phyloP scores from a whole-genome alignment of 1,140 invertebrate genomes.

The Formica selysi region DNA sequence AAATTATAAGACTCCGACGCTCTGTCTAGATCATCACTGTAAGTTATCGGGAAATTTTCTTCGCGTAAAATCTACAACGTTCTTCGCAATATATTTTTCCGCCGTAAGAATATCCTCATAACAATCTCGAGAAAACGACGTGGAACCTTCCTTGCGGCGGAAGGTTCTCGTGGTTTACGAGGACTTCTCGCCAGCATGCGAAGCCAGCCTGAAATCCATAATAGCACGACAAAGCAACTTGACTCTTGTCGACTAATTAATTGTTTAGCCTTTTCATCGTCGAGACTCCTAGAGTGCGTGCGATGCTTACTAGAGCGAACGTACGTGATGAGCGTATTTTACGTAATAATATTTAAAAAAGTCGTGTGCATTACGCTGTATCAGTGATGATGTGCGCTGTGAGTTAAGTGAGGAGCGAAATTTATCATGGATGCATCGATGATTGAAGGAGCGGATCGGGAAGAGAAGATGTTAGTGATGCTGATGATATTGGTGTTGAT shows the following conservation, averaged over 20 bases:
- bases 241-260: conserved; percentile 73
- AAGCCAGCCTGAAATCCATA: conserved; percentile 63
- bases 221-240: conserved; percentile 70
- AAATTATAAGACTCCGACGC: conserved; percentile 24
- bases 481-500: conserved; percentile 45
- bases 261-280: conserved; percentile 78
- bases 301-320: conserved; percentile 73
- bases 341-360: conserved; percentile 67
- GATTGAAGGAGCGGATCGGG: conserved; percentile 50
- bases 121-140: conserved; percentile 13
- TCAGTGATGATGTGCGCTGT: conserved; percentile 78
- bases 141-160: background rate
- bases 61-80: background rate
- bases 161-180: background rate
- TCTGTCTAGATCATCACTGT: background rate
- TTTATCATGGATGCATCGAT: conserved; percentile 66
- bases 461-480: conserved; percentile 55
- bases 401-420: conserved; percentile 66
- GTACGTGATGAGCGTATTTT: conserved; percentile 74
- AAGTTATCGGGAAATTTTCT: conserved; percentile 1
- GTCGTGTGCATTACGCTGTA: conserved; percentile 77
- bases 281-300: conserved; percentile 77
- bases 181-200: background rate
- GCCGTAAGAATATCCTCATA: conserved; percentile 11
- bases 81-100: background rate